These are phyloP conservation scores for Anseranas semipalmata DNA, from an alignment of 2,113 vertebrate genomes.

Conservation along the genomic window DNA sequence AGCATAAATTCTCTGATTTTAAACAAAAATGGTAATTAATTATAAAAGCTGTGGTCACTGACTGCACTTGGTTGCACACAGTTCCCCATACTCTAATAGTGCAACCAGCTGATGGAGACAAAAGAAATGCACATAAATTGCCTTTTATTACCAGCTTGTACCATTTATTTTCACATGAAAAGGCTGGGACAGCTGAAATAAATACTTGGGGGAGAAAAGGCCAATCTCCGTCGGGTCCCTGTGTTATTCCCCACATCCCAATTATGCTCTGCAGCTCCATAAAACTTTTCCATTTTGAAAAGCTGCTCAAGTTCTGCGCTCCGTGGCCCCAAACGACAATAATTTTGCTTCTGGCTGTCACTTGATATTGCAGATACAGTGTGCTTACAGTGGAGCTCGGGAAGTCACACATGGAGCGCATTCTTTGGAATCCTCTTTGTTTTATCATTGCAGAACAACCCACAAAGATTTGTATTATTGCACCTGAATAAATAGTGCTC, in stretches of 20 bases:
- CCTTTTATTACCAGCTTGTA: constrained; percentile 5
- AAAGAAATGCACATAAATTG: constrained; percentile 6
- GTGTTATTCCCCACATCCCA: background rate
- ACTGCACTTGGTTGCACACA: background rate
- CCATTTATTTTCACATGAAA: constrained; percentile 42
- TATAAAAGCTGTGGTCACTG: background rate
- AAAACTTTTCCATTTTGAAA: constrained; percentile 16
- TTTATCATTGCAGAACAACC: constrained; percentile 83
- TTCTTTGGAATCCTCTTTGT: constrained; percentile 89
- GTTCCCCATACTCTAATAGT: background rate
- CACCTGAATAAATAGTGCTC: constrained; percentile 94
- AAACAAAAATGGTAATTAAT: background rate
- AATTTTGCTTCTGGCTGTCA: constrained; percentile 59
- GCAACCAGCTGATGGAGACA: background rate
- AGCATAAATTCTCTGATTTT: background rate
- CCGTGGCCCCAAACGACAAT: background rate
- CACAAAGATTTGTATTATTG: constrained; percentile 84
- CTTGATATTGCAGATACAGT: constrained; percentile 8
- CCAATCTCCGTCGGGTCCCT: fast-evolving
- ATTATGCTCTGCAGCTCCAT: background rate
- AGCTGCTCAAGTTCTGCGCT: background rate
- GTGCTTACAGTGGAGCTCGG: constrained; percentile 60
- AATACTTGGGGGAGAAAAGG: background rate
- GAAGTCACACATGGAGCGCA: constrained; percentile 79
- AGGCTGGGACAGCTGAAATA: constrained; percentile 5